A percentile compares a stretch with the other conserved stretches of the same genome.
phyloP scores from a whole-genome alignment of 2,888 invertebrate species.

The Caenorhabditis becei region DNA sequence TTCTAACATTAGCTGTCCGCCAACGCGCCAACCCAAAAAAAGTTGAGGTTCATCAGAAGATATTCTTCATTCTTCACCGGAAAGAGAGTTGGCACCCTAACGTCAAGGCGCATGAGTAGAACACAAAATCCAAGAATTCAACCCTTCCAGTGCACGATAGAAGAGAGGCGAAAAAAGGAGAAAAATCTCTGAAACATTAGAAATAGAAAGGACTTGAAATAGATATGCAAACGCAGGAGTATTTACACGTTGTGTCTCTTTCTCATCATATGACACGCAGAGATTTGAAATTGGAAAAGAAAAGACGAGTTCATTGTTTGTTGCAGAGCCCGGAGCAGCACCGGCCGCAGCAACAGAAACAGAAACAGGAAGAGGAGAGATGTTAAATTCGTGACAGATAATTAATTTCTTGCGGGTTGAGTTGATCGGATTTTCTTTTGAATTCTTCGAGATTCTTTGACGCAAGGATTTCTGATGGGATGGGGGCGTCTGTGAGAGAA shows the following conservation, averaged over 20 bases:
- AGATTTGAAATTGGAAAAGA: slow-evolving; percentile 34
- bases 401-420: slow-evolving; percentile 1
- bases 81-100: slow-evolving; percentile 34
- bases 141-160: slow-evolving; percentile 7
- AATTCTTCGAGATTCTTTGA: too few species aligned
- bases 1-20: too few species aligned
- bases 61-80: slow-evolving; percentile 59
- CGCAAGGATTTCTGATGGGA: not conserved
- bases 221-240: slow-evolving; percentile 40
- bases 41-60: slow-evolving; percentile 49
- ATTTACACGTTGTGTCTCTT: slow-evolving; percentile 31
- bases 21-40: not conserved
- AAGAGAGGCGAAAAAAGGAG: not conserved
- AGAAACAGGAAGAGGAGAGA: not conserved
- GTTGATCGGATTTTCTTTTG: not conserved
- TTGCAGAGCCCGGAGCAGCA: slow-evolving; percentile 10
- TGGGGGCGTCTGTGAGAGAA: slow-evolving; percentile 12
- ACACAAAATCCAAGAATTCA: slow-evolving; percentile 27
- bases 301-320: slow-evolving; percentile 40
- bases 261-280: slow-evolving; percentile 51
- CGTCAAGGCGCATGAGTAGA: slow-evolving; percentile 42
- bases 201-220: slow-evolving; percentile 20
- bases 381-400: not conserved
- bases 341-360: not conserved
- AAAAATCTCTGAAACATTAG: slow-evolving; percentile 21